Base-by-base conservation (phyloP, 1,140 invertebrate genomes). In the Choristoneura fumiferana region DNA sequence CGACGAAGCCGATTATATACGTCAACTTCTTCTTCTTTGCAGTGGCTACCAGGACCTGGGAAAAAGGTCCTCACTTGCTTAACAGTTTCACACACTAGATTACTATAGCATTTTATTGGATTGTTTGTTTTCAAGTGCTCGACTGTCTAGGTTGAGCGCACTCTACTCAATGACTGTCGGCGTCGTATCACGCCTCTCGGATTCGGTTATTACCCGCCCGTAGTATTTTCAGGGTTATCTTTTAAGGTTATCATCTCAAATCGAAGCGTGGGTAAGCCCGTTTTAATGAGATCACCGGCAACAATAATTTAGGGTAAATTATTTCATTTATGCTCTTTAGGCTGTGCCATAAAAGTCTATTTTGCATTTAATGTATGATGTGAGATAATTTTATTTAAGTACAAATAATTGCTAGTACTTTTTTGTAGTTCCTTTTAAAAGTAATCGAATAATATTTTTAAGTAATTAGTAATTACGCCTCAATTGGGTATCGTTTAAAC, bases 21-120 rank as follows among this genome's bases (percentile, higher is more conserved):
- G 68, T 79, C 18, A 78, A 37, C 34, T 65, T 83, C 65, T 76
- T 81, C 18, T 73, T 81, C 17, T 73, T 78, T 55, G 81, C 86
- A 12, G 69, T 73, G 0, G 76, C 71, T 10, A 88, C 81, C 71
- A 88, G 73, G 33, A 84, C 79, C 85, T 88, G 64, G 14, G 43
- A 58, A 9, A 14, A 4, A 36, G 10, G 10, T 10, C 13, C n/a
- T 38, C 10, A n/a, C n/a, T n/a, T 6, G 22, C 22, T 2, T 29
- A 29, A 29, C 2, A 29, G 22, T 29, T 3, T 3, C 22, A 29
- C 22, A 29, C 22, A 29, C 6, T 29, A 2, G 22, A 4, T 3
- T 37, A 10, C 8, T 37, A 34, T 40, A 10, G 40, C 14, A 14
- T 45, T 45, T 14, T 45, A 17, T 17, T 40, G 5, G 4, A 40